These are phyloP conservation scores for Spondyliosoma cantharus DNA, from an alignment of 2,797 vertebrate genomes.

Conservation along the genomic window DNA sequence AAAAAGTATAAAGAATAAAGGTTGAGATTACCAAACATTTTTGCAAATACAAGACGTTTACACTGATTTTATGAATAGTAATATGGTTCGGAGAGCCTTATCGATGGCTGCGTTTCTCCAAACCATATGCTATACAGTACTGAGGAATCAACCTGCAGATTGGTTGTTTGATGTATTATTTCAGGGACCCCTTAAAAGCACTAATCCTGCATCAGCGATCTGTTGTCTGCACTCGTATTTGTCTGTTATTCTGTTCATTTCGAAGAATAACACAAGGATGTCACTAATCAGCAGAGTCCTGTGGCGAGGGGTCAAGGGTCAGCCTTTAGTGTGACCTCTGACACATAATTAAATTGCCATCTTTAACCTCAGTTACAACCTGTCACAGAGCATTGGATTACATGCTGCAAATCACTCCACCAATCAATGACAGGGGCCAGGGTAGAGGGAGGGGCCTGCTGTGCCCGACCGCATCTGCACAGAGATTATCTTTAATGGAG, in stretches of 20 bases:
- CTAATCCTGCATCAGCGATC: conserved; percentile 11
- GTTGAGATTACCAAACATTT: background rate
- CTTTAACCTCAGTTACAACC: conserved; percentile 85
- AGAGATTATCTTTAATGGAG: conserved; percentile 77
- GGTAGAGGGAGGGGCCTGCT: conserved; percentile 38
- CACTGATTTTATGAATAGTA: background rate
- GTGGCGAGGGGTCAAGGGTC: conserved; percentile 74
- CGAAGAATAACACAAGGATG: conserved; percentile 66
- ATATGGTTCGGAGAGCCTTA: background rate
- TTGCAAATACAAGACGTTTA: background rate
- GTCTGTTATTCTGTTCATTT: conserved; percentile 33
- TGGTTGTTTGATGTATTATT: background rate
- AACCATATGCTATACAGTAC: background rate
- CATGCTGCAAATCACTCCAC: conserved; percentile 77
- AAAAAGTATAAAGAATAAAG: background rate
- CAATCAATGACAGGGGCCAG: conserved; percentile 72
- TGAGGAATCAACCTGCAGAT: background rate
- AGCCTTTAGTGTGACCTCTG: conserved; percentile 82
- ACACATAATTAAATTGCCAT: conserved; percentile 86
- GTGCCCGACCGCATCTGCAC: conserved; percentile 28
- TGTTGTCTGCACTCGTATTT: background rate
- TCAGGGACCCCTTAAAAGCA: background rate
- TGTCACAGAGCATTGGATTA: conserved; percentile 82
- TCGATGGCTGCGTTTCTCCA: background rate
- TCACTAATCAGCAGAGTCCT: conserved; percentile 69